Base-by-base conservation (phyloP, 2,888 invertebrate genomes). In the Chromoteleia sp. region DNA sequence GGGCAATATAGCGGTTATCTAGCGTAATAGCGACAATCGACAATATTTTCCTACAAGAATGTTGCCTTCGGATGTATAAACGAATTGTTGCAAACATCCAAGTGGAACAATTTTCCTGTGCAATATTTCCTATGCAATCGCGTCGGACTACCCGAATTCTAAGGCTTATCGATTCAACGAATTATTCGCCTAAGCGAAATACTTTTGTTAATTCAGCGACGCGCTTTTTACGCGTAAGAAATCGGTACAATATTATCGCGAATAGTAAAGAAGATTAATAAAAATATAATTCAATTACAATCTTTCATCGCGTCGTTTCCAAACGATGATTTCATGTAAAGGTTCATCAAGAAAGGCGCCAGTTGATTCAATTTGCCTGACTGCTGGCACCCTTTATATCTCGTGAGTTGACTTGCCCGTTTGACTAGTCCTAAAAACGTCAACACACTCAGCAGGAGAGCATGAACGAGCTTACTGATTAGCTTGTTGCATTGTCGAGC, bases 11-110 rank as follows among this genome's bases (percentile, higher is more conserved):
- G 83, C 84, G 41, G 41, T 89, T 87, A 88, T 89, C 87, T 85
- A 85, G 87, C 89, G 89, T 89, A 89, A 86, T 88, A 84, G 84
- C 87, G 84, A 83, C 87, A 81, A 88, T 90, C 89, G 88, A 87
- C 88, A 84, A 82, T 84, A 77, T 45, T 71, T 56, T 70, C 56
- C 17, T 43, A 41, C 54, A 21, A 33, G 59, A 70, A 58, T 59
- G 68, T 78, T 54, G 82, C 81, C 81, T 56, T 48, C 41, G 81
- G 63, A 39, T 30, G 39, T 56, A 30, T 56, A 39, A 12, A 30
- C 54, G 14, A 54, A 54, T 15, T n/a, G 10, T 39, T 21, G 14
- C 12, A 10, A 17, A 54, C 25, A 25, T 25, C 5, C 5, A 25
- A 25, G 5, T 25, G 25, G 25, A 2, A 25, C 25, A 25, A 25